Evolutionary conservation across 2,113 vertebrate species (phyloP).

Genomic region (Vulpes lagopus): DNA sequence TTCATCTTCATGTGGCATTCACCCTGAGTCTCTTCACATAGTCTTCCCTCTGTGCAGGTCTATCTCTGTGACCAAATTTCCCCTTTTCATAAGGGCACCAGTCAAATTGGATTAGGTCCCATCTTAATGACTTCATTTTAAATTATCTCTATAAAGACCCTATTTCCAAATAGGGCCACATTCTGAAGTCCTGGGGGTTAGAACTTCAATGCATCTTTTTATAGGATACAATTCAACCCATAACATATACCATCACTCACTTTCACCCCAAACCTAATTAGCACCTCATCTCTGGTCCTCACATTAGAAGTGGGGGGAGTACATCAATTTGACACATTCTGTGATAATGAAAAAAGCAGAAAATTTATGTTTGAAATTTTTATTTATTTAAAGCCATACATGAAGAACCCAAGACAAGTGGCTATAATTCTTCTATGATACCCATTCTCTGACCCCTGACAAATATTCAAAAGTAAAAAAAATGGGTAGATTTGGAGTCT

Average conservation of each 20-base stretch:
- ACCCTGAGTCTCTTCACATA: not conserved
- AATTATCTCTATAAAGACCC: not conserved
- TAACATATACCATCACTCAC: not conserved
- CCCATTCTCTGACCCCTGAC: not conserved
- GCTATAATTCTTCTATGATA: not conserved
- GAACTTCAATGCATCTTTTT: not conserved
- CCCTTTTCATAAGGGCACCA: not conserved
- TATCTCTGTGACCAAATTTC: not conserved
- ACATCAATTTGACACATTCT: not conserved
- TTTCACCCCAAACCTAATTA: not conserved
- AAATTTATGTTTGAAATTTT: not conserved
- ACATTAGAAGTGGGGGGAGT: not conserved
- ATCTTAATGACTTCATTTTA: not conserved
- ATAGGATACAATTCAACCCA: not conserved
- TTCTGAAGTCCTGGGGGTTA: not conserved
- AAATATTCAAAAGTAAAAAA: conserved; percentile 21
- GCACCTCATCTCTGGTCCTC: not conserved
- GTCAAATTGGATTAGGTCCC: not conserved
- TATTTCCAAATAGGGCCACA: not conserved
- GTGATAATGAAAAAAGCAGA: not conserved
- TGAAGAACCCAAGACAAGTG: not conserved
- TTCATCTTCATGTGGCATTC: not conserved
- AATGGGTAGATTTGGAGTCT: not conserved
- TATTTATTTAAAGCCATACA: not conserved
- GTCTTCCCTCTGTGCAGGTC: not conserved